Conservation (phyloP, 2,113 vertebrate species). For the Saguinus midas region DNA sequence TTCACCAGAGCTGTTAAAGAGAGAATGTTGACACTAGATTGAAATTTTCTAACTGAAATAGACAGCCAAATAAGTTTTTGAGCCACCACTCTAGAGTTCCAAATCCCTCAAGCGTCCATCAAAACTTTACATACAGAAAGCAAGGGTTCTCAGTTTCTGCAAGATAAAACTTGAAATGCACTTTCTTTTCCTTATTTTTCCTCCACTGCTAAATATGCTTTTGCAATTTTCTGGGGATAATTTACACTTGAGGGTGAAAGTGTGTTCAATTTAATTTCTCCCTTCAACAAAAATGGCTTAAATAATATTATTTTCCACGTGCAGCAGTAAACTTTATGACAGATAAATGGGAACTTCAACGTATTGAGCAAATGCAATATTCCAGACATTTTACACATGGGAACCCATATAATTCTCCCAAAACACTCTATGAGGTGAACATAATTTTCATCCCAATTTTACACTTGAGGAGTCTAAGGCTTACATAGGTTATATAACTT, state of each 20-base stretch:
- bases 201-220: slow-evolving; percentile 33
- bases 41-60: slow-evolving; percentile 34
- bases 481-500: slow-evolving; percentile 51
- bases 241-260: slow-evolving; percentile 53
- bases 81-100: not conserved
- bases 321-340: slow-evolving; percentile 53
- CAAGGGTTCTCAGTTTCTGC: not conserved
- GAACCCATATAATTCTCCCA: slow-evolving; percentile 15
- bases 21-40: not conserved
- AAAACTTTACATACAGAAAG: slow-evolving; percentile 5
- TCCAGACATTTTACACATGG: slow-evolving; percentile 45
- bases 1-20: not conserved
- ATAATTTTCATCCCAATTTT: slow-evolving; percentile 60
- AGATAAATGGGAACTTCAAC: slow-evolving; percentile 55
- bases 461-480: slow-evolving; percentile 12
- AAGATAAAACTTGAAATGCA: slow-evolving; percentile 38
- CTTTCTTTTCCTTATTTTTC: slow-evolving; percentile 47
- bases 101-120: slow-evolving; percentile 22
- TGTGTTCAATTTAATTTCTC: slow-evolving; percentile 56
- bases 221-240: slow-evolving; percentile 60
- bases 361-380: slow-evolving; percentile 36
- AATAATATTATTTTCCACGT: slow-evolving; percentile 55
- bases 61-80: not conserved
- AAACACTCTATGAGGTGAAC: slow-evolving; percentile 34
- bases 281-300: slow-evolving; percentile 57